phyloP scores from a whole-genome alignment of 2,113 vertebrate genomes.

The Calyptomena viridis region DNA sequence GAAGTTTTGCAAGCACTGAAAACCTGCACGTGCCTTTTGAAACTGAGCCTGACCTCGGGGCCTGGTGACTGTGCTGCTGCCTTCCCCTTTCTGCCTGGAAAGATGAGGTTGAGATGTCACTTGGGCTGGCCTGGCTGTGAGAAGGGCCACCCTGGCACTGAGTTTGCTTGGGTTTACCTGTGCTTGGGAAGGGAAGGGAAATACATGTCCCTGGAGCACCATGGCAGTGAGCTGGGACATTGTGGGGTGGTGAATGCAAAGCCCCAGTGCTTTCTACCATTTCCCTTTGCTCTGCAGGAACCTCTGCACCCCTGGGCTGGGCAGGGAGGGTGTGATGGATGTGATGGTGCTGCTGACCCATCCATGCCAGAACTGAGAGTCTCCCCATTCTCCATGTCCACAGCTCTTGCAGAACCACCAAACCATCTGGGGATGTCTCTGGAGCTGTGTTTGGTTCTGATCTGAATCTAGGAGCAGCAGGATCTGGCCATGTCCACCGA shows the following conservation, averaged over 20 bases:
- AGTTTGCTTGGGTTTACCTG: background rate
- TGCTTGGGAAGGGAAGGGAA: background rate
- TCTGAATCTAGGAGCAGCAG: background rate
- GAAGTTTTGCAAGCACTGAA: slow-evolving; percentile 21
- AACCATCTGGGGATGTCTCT: rapidly evolving
- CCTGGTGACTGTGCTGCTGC: rapidly evolving
- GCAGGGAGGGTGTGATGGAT: background rate
- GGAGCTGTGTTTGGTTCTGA: background rate
- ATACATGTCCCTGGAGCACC: rapidly evolving
- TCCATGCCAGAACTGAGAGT: background rate
- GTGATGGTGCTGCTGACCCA: rapidly evolving
- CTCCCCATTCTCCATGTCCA: rapidly evolving
- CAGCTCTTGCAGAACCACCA: background rate
- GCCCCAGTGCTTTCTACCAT: background rate
- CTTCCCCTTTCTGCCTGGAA: slow-evolving; percentile 22
- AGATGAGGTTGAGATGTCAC: background rate
- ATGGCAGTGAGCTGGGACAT: rapidly evolving
- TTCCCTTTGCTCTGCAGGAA: background rate
- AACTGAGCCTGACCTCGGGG: background rate
- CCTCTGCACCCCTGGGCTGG: background rate
- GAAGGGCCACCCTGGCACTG: background rate
- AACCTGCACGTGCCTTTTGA: background rate
- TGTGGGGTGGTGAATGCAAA: rapidly evolving
- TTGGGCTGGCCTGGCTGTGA: rapidly evolving
- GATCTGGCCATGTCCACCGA: rapidly evolving